These are phyloP conservation scores for Campaea margaritaria DNA, from an alignment of 2,888 invertebrate genomes.

Conservation along the genomic window DNA sequence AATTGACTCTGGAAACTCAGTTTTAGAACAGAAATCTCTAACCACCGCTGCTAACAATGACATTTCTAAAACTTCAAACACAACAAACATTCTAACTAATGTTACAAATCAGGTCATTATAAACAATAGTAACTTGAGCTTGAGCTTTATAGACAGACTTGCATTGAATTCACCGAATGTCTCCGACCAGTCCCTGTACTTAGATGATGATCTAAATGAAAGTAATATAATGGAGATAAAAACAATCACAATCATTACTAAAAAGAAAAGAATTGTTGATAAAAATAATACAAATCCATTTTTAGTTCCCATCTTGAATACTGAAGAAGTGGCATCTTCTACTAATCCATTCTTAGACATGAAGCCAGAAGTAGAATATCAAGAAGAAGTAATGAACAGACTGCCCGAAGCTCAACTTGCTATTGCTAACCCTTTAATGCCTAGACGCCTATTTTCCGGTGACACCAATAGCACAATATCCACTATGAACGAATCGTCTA, in stretches of 20 bases:
- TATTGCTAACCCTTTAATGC: constrained; percentile 55
- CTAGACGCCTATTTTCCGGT: constrained; percentile 68
- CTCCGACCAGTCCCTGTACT: constrained; percentile 72
- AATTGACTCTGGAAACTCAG: constrained; percentile 66
- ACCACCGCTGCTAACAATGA: constrained; percentile 13
- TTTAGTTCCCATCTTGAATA: constrained; percentile 64
- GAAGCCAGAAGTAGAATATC: constrained; percentile 66
- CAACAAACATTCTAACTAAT: constrained; percentile 67
- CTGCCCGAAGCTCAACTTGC: constrained; percentile 41
- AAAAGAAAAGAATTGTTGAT: constrained; percentile 63
- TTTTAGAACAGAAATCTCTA: constrained; percentile 63
- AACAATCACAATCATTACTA: constrained; percentile 80
- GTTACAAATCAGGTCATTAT: constrained; percentile 70
- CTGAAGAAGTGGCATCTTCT: constrained; percentile 41
- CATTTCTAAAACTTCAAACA: constrained; percentile 45
- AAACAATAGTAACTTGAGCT: constrained; percentile 70
- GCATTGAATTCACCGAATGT: constrained; percentile 72
- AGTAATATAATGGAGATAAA: constrained; percentile 84
- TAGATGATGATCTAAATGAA: constrained; percentile 81
- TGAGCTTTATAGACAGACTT: constrained; percentile 79
- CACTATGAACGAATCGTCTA: constrained; percentile 69
- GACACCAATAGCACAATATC: constrained; percentile 79
- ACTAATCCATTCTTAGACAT: constrained; percentile 70
- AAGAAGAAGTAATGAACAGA: constrained; percentile 54
- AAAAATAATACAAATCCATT: constrained; percentile 78